Evolutionary conservation across 2,797 vertebrate genomes (phyloP).

Genomic region (Buceros bicornis): DNA sequence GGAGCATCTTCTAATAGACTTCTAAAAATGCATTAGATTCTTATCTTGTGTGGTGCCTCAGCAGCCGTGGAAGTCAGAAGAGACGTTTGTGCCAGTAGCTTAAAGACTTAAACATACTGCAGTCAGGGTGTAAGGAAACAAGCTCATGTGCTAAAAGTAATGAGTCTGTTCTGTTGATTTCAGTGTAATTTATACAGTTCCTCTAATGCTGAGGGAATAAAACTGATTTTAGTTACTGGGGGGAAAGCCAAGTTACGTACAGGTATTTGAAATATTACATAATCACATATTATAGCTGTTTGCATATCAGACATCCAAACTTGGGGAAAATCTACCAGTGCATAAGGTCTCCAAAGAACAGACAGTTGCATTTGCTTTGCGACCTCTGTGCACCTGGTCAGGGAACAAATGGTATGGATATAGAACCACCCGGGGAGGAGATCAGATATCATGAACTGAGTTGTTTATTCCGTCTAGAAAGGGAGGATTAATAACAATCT

Average conservation of each 20-base stretch:
- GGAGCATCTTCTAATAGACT: constrained; percentile 38
- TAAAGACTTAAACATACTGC: not conserved
- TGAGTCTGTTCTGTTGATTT: not conserved
- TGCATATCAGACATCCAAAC: not conserved
- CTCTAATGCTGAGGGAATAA: not conserved
- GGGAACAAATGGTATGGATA: constrained; percentile 28
- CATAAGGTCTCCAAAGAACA: not conserved
- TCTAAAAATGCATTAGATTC: constrained; percentile 55
- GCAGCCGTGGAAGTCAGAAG: constrained; percentile 6
- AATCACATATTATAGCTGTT: not conserved
- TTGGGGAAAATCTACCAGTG: not conserved
- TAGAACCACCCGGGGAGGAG: not conserved
- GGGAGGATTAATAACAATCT: not conserved
- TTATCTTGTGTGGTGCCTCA: constrained; percentile 35
- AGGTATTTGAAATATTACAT: not conserved
- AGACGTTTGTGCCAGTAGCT: not conserved
- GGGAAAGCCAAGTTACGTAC: not conserved
- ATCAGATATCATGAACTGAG: not conserved
- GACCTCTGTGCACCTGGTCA: not conserved
- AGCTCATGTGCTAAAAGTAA: not conserved
- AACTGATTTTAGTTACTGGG: not conserved
- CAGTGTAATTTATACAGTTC: not conserved
- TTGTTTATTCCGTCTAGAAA: not conserved
- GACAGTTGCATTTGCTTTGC: not conserved
- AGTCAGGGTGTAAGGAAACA: constrained; percentile 3